Evolutionary conservation across 2,888 invertebrate genomes (phyloP).

Genomic region (Pollenia amentaria): DNA sequence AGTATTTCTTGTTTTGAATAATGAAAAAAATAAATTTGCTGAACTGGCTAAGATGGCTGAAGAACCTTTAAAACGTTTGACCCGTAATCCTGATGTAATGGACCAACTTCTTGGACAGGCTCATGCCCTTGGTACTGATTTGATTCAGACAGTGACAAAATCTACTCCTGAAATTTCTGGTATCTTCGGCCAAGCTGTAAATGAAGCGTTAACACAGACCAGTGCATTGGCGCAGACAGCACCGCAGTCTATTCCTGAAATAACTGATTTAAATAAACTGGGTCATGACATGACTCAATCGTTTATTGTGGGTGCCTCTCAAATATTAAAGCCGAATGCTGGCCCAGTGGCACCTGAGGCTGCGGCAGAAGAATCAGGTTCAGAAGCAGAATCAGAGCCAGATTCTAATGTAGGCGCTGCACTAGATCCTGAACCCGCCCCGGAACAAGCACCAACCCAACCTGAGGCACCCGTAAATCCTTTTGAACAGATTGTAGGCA

Average conservation of each 20-base stretch:
- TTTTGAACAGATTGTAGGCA: slow-evolving; percentile 31
- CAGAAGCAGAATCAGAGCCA: background rate
- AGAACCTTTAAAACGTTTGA: slow-evolving; percentile 51
- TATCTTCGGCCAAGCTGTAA: slow-evolving; percentile 39
- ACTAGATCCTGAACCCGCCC: background rate
- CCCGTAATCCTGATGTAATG: slow-evolving; percentile 59
- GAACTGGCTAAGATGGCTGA: slow-evolving; percentile 56
- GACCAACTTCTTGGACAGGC: slow-evolving; percentile 41
- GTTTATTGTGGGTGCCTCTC: slow-evolving; percentile 43
- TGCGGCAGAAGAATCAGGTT: background rate
- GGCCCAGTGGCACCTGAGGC: background rate
- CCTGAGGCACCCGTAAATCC: slow-evolving; percentile 21
- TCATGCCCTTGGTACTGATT: slow-evolving; percentile 14
- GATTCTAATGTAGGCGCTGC: background rate
- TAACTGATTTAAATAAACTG: slow-evolving; percentile 28
- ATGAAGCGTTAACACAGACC: slow-evolving; percentile 44
- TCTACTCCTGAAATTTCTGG: slow-evolving; percentile 54
- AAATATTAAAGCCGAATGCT: slow-evolving; percentile 25
- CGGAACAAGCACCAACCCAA: background rate
- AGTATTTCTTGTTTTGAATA: slow-evolving; percentile 80
- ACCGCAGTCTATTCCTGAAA: no score
- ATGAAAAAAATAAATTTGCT: slow-evolving; percentile 76
- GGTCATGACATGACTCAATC: slow-evolving; percentile 47
- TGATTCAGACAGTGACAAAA: slow-evolving; percentile 37
- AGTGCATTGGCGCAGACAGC: slow-evolving; percentile 42